Base-by-base conservation (phyloP, 2,888 invertebrate species). In the Congeria kusceri region DNA sequence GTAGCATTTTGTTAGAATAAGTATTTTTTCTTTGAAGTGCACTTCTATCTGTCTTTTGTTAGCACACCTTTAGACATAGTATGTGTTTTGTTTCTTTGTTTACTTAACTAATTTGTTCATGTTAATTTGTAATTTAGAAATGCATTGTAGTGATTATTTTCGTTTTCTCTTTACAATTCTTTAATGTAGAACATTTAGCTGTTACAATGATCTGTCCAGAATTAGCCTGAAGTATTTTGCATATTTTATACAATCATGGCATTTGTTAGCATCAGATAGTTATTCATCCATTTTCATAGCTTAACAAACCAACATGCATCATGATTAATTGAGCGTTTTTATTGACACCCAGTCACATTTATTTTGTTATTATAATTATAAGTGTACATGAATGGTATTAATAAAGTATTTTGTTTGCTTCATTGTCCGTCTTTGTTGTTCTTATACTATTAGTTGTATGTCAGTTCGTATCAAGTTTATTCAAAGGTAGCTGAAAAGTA, bases 371-470 rank as follows among this genome's bases (percentile, higher is more conserved):
- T 53, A 39, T 39, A 39, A 39, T 39, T 13, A 86, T 80, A 86
- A 84, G 88, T 88, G 89, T 88, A 89, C 84, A 87, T 89, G 87
- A 88, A 86, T 88, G 88, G 89, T 88, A 89, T 89, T 90, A 90
- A 90, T 90, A 90, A 90, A 90, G 89, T 89, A 90, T 90, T 89
- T 89, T 89, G 90, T 90, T 89, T 90, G 90, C 90, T 90, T 90
- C 86, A 84, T 28, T 63, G 62, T 58, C 3, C 18, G 29, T 13
- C 59, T 18, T 61, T 68, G 57, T 74, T 75, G 23, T 67, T 63
- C 28, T 56, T 59, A 1, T 56, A 7, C 56, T 56, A n/a, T 56
- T 1, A 25, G 18, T 18, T 25, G 56, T 25, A 15, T 25, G 23
- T 56, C 9, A 39, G 11, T 11, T 39, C 4, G 32, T 32, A 32